Evolutionary conservation across 2,113 vertebrate genomes (phyloP), one percentile per base, ranked within the genome.

Genomic region (Apistogramma diplotaenia): DNA sequence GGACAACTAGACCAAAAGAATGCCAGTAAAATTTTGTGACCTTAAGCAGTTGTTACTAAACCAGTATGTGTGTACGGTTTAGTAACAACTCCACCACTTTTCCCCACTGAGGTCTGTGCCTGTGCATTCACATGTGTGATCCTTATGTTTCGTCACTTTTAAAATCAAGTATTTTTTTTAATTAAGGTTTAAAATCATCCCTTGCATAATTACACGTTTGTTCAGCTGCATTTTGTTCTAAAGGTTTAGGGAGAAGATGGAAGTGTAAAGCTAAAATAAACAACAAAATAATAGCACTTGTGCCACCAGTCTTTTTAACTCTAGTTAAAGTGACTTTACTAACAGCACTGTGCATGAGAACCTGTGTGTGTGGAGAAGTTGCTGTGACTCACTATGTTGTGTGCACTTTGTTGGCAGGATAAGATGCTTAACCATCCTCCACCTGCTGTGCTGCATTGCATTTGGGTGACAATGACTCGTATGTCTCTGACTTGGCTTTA

Each of bases 91-190:
- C 40, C 16, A 18, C 46, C 72, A 6, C n/a, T 25, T 21, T 37
- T 35, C 31, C 21, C 81, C 35, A 37, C 31, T 46, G 56, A 76
- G n/a, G 46, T 65, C 7, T 72, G 19, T 74, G 71, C 35, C 4
- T 72, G 19, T 77, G 71, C 35, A 15, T 49, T 33, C 53, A 62
- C 70, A 74, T 74, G 54, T 74, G 70, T 81, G 83, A 76, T 27
- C 57, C 70, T 8, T 23, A 72, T 78, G 6, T 65, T 40, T 33
- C 19, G 19, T 78, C n/a, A 62, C 16, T 43, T 23, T 37, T 71
- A 3, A 72, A 73, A 59, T 23, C 7, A 9, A 72, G 1, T n/a
- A 19, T 27, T 40, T 74, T 43, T 49, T 46, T 49, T 25, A 46
- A 46, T 67, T 15, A 46, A 29, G 23, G 25, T 27, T 67, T 49